phyloP scores from a whole-genome alignment of 2,113 vertebrate species.

The Atractosteus spatula region DNA sequence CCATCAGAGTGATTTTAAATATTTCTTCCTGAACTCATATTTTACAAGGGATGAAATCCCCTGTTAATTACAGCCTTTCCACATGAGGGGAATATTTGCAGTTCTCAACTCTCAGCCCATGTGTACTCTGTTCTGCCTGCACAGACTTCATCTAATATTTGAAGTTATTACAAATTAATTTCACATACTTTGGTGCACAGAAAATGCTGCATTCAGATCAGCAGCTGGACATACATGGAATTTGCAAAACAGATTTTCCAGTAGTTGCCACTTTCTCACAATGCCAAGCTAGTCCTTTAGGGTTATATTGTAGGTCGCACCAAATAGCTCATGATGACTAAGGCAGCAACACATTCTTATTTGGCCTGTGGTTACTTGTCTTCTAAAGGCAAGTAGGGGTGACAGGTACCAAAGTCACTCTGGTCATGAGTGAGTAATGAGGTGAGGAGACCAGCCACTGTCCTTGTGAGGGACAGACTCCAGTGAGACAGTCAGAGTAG shows the following conservation, averaged over 20 bases:
- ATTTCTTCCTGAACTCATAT: slow-evolving; percentile 58
- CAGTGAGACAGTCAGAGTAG: no score
- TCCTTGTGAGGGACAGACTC: no score
- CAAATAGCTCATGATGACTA: no score
- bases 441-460: no score
- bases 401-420: no score
- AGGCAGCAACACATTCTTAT: no score
- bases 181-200: background rate
- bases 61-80: slow-evolving; percentile 75
- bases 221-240: slow-evolving; percentile 10
- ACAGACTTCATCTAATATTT: slow-evolving; percentile 53
- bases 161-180: slow-evolving; percentile 55
- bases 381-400: no score
- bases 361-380: no score
- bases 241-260: slow-evolving; percentile 10
- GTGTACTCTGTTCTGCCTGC: slow-evolving; percentile 45
- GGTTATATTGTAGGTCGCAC: no score
- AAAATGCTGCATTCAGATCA: background rate
- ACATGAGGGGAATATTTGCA: slow-evolving; percentile 74
- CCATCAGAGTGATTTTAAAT: slow-evolving; percentile 38
- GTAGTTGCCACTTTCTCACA: background rate
- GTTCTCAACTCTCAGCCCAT: slow-evolving; percentile 69
- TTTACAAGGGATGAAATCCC: slow-evolving; percentile 76
- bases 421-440: no score
- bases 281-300: background rate